Conservation (phyloP, 1,140 invertebrate species). For the Macrobrachium rosenbergii region DNA sequence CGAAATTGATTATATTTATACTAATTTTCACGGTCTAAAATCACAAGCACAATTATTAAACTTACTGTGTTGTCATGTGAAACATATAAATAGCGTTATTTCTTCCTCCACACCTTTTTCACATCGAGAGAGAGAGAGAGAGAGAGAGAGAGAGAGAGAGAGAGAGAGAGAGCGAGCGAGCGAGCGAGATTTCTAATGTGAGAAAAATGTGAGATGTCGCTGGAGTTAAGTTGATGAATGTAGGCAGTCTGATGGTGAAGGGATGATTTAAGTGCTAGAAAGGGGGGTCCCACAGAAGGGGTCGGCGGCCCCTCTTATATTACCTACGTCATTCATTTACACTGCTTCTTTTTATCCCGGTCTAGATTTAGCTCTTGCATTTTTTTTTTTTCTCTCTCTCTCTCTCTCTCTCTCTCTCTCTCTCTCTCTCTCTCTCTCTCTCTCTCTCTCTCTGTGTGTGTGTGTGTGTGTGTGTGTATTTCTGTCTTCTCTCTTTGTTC, state of each 20-base stretch:
- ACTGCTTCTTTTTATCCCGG: not conserved
- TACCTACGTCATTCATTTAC: not conserved
- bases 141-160: not conserved
- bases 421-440: not conserved
- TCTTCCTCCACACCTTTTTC: too few species aligned
- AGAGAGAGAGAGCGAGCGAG: not conserved
- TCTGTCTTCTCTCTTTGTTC: not conserved
- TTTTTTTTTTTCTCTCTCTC: not conserved
- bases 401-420: not conserved
- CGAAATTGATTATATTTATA: too few species aligned
- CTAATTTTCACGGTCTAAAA: too few species aligned
- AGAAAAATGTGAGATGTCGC: not conserved
- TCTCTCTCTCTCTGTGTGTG: too few species aligned
- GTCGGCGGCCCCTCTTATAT: not conserved
- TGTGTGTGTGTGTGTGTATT: too few species aligned
- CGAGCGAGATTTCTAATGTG: not conserved
- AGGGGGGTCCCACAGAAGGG: not conserved
- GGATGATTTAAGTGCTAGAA: not conserved
- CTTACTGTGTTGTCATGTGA: too few species aligned
- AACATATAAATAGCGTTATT: too few species aligned
- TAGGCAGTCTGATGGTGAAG: not conserved
- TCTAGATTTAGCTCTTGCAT: not conserved
- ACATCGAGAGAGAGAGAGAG: not conserved
- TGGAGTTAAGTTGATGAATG: constrained; percentile 7
- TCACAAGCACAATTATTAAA: too few species aligned